Evolutionary conservation across 1,140 invertebrate genomes (phyloP), one percentile per base, ranked within the genome.

Genomic region (Tribolium madens): DNA sequence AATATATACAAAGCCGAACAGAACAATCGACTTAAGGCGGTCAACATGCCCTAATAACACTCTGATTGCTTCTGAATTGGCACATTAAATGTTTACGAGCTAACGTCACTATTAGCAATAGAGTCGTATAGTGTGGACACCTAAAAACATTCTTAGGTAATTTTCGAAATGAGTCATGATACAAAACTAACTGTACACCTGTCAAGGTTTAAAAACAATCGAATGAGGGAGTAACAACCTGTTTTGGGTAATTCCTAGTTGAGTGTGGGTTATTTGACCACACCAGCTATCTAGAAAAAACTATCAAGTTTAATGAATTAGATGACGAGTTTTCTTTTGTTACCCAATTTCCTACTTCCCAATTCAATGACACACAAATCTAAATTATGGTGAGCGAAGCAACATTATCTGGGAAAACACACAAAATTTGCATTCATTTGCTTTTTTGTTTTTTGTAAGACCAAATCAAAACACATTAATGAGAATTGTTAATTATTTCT

Each of bases 31-130:
- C 57, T 64, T 9, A 64, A 64, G 26, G 36, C 57, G 12, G 21
- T 31, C 50, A 72, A 72, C 70, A 72, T 72, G 70, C 42, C 70
- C 70, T 72, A 72, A 72, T 72, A 72, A 72, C 70, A 72, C 70
- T n/a, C n/a, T 72, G 70, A 72, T 72, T 72, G 46, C 57, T n/a
- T 15, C 46, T 72, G 70, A 72, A 72, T 71, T 72, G 70, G 50
- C 31, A 64, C 57, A 64, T 64, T 64, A 64, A 26, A 64, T 33
- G 57, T 64, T 33, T 64, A 64, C 21, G 26, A 64, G 53, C 18
- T 26, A 15, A 57, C 52, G 52, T 18, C 18, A 33, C 10, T 33
- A 64, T 64, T 64, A 31, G 26, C 26, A 64, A 64, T 13, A n/a
- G 57, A 33, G 26, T 13, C 13, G 18, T 57, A 18, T 31, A 26